Percentiles rank a stretch among this genome's conserved stretches.
Conservation (phyloP, 1,140 invertebrate species). For the Drepana arcuata region DNA sequence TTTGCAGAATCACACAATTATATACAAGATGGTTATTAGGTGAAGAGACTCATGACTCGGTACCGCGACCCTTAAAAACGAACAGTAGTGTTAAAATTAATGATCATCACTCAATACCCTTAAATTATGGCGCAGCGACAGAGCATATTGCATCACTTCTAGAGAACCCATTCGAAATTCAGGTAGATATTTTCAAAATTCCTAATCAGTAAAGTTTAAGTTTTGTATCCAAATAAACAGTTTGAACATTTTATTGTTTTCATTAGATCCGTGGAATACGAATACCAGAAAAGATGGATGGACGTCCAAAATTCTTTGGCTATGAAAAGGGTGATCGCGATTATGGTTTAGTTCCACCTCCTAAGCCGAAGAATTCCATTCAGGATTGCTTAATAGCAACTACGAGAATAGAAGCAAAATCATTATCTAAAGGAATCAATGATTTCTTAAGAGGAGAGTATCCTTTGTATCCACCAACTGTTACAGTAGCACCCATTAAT, state of each 20-base stretch:
- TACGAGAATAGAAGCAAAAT: conserved; percentile 40
- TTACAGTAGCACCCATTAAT: conserved; percentile 8
- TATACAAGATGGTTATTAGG: conserved; percentile 38
- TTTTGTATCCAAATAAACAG: neutral
- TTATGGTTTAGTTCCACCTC: conserved; percentile 15
- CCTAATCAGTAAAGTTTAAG: neutral
- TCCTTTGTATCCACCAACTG: conserved; percentile 33
- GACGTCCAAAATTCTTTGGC: conserved; percentile 26
- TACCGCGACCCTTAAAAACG: conserved; percentile 14
- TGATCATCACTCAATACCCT: conserved; percentile 27
- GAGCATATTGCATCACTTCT: conserved; percentile 23
- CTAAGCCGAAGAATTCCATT: conserved; percentile 13
- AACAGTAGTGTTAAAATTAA: conserved; percentile 23
- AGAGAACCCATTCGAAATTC: conserved; percentile 31
- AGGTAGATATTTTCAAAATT: conserved; percentile 18
- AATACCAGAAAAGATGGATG: conserved; percentile 1
- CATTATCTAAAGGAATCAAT: conserved; percentile 35
- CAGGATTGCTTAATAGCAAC: conserved; percentile 38
- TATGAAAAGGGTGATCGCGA: conserved; percentile 28
- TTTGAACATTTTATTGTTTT: conserved; percentile 1
- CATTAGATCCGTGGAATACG: conserved; percentile 38
- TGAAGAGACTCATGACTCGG: conserved; percentile 20
- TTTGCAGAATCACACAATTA: conserved; percentile 35
- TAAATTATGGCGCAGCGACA: conserved; percentile 10
- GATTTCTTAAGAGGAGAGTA: conserved; percentile 38